Percentiles rank a stretch among this genome's conserved stretches.
These are phyloP conservation scores for Dioctria rufipes DNA, from an alignment of 2,888 invertebrate species.

Conservation along the genomic window DNA sequence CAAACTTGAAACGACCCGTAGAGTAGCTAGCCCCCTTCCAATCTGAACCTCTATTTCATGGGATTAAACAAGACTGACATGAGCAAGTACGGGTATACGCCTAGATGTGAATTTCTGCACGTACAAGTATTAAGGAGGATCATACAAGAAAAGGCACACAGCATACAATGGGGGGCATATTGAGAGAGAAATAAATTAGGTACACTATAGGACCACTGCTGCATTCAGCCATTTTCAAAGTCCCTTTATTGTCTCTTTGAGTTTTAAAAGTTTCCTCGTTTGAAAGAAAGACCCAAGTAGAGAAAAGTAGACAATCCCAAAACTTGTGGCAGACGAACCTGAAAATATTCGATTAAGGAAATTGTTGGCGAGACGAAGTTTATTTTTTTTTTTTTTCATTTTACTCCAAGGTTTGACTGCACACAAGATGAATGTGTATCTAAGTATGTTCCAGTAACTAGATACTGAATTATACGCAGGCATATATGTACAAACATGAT, in stretches of 20 bases:
- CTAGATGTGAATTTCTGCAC: slow-evolving; percentile 30
- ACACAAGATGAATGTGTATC: no score
- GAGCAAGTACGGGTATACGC: background rate
- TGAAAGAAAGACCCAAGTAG: slow-evolving; percentile 19
- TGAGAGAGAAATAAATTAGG: slow-evolving; percentile 39
- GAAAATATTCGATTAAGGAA: slow-evolving; percentile 54
- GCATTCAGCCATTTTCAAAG: slow-evolving; percentile 47
- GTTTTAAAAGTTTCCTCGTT: slow-evolving; percentile 39
- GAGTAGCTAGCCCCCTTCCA: no score
- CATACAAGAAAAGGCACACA: background rate
- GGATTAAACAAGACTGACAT: no score
- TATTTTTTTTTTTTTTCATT: background rate
- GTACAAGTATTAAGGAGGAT: slow-evolving; percentile 10
- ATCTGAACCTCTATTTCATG: no score
- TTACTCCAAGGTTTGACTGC: no score
- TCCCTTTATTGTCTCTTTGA: slow-evolving; percentile 50
- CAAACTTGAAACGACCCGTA: no score
- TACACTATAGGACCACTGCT: slow-evolving; percentile 30
- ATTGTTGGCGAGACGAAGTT: slow-evolving; percentile 50
- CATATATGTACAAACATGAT: no score
- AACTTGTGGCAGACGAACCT: slow-evolving; percentile 50
- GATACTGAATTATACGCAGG: no score
- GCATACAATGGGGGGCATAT: slow-evolving; percentile 35
- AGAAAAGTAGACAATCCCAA: slow-evolving; percentile 41
- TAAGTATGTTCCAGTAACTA: no score